Percentiles rank a stretch among this genome's conserved stretches.
Conservation (phyloP, 2,888 invertebrate genomes). For the Malthinus flaveolus region DNA sequence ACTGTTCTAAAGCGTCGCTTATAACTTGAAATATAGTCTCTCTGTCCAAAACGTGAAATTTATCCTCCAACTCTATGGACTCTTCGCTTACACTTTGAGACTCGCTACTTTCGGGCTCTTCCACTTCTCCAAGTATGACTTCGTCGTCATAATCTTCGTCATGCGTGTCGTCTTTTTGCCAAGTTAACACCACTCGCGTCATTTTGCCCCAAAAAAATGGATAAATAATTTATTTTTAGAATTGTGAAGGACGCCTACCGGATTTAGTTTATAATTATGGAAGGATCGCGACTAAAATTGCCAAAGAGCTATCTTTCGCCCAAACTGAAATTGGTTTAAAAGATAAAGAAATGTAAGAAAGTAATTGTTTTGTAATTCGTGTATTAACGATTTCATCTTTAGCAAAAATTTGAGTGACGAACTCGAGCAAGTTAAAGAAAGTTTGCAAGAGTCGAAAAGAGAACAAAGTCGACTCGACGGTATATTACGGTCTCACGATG, state of each 20-base stretch:
- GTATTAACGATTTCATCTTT: not conserved
- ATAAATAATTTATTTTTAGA: conserved; percentile 30
- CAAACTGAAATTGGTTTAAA: conserved; percentile 34
- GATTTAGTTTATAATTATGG: conserved; percentile 42
- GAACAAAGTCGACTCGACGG: too few species aligned
- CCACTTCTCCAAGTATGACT: not conserved
- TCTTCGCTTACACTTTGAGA: not conserved
- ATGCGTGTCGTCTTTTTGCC: conserved; percentile 3
- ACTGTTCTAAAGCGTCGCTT: conserved; percentile 26
- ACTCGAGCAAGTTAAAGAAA: too few species aligned
- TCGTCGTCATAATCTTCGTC: not conserved
- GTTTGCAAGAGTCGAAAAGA: too few species aligned
- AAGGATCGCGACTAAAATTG: conserved; percentile 41
- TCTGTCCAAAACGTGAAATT: not conserved
- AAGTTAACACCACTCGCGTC: not conserved
- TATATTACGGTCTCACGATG: too few species aligned
- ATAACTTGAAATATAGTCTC: conserved; percentile 7
- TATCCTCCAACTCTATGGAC: not conserved
- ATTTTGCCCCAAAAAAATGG: not conserved
- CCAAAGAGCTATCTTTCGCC: conserved; percentile 35
- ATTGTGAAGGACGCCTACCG: conserved; percentile 35
- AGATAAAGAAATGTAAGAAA: conserved; percentile 43
- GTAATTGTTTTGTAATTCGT: not conserved
- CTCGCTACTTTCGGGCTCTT: not conserved
- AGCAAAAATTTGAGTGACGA: conserved; percentile 21